phyloP scores from a whole-genome alignment of 2,888 invertebrate species.

The Lysandra coridon region DNA sequence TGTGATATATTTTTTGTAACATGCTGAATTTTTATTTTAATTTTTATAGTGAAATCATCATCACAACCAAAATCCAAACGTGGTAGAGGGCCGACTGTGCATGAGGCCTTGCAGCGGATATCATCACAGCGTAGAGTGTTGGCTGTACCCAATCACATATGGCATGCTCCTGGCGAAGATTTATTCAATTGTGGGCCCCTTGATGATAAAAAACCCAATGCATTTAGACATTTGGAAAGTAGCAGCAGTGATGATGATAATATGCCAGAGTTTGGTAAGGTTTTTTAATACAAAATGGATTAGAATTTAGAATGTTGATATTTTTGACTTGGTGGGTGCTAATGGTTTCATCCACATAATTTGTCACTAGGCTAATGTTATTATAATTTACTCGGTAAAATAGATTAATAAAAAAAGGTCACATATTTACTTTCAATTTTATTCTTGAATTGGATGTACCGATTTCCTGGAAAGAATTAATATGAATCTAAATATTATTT shows the following conservation, averaged over 20 bases:
- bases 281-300: neutral
- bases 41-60: conserved; percentile 41
- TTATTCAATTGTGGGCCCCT: conserved; percentile 71
- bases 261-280: conserved; percentile 70
- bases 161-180: conserved; percentile 77
- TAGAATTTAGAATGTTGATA: neutral
- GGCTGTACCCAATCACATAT: conserved; percentile 57
- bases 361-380: too few species aligned
- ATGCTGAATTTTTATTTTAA: neutral
- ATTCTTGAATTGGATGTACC: too few species aligned
- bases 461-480: too few species aligned
- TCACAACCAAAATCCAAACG: conserved; percentile 55
- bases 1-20: neutral
- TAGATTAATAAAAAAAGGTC: too few species aligned
- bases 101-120: conserved; percentile 82
- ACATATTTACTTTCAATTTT: too few species aligned
- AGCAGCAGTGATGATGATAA: conserved; percentile 73
- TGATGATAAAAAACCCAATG: conserved; percentile 53
- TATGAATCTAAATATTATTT: conserved; percentile 10
- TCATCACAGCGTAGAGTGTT: conserved; percentile 56
- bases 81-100: conserved; percentile 74
- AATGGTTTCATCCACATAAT: neutral
- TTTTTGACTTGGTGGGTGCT: neutral
- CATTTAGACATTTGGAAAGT: conserved; percentile 59
- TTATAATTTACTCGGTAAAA: too few species aligned